Percentiles rank a stretch among this genome's conserved stretches.
Evolutionary conservation across 2,888 invertebrate genomes (phyloP).

Genomic region (Drosophila aldrichi): DNA sequence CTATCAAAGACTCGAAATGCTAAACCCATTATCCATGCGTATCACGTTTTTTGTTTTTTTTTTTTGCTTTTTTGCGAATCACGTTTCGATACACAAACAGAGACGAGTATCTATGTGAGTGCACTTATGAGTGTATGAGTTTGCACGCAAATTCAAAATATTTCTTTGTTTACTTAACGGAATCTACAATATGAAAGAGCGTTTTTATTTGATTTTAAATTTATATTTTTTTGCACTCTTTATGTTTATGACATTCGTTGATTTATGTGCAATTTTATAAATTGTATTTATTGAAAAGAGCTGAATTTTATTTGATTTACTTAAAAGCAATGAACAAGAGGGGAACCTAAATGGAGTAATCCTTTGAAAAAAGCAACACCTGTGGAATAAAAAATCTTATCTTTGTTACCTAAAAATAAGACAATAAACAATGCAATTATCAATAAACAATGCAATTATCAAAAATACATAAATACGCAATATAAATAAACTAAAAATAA

Average conservation of each 20-base stretch:
- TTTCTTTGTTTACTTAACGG: conserved; percentile 25
- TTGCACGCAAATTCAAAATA: conserved; percentile 19
- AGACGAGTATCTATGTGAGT: conserved; percentile 37
- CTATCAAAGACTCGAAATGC: conserved; percentile 29
- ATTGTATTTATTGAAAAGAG: background rate
- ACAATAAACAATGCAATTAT: conserved; percentile 38
- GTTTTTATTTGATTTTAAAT: conserved; percentile 9
- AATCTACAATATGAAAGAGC: conserved; percentile 10
- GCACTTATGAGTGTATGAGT: conserved; percentile 34
- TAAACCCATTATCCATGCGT: conserved; percentile 53
- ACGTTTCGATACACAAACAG: conserved; percentile 63
- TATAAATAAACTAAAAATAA: conserved; percentile 39
- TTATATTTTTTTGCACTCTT: background rate
- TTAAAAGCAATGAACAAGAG: background rate
- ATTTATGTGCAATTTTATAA: conserved; percentile 7
- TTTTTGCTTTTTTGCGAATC: conserved; percentile 54
- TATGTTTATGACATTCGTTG: background rate
- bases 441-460: no score
- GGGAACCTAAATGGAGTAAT: background rate
- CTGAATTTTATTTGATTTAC: background rate
- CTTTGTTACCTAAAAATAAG: background rate
- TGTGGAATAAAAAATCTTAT: conserved; percentile 27
- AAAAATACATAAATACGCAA: conserved; percentile 32
- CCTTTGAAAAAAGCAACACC: conserved; percentile 41
- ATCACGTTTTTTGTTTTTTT: conserved; percentile 74